A percentile compares a stretch with the other conserved stretches of the same genome.
These are phyloP conservation scores for Coleophora deauratella DNA, from an alignment of 2,888 invertebrate genomes.

Conservation along the genomic window DNA sequence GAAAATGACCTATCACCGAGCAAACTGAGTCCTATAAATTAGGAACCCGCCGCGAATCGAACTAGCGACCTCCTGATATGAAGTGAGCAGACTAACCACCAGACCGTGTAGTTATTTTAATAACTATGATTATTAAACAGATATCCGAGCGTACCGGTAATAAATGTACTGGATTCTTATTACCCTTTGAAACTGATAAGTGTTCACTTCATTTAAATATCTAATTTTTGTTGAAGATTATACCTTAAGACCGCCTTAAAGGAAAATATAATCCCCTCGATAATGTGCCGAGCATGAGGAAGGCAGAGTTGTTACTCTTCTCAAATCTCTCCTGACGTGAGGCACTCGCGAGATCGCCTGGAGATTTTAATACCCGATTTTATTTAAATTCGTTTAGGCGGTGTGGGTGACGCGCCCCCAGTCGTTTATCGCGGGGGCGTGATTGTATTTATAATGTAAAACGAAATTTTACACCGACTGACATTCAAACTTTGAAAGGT, in stretches of 20 bases:
- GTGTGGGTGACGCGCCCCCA: conserved; percentile 59
- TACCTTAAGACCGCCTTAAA: conserved; percentile 74
- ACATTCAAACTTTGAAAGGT: neutral
- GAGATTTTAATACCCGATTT: conserved; percentile 71
- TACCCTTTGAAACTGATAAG: no score
- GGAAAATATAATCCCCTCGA: conserved; percentile 70
- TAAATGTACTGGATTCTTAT: no score
- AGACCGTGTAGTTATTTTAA: no score
- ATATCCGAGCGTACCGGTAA: no score
- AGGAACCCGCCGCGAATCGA: no score
- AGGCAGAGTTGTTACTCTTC: conserved; percentile 59
- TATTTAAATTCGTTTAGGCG: conserved; percentile 71
- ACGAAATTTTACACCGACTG: conserved; percentile 27
- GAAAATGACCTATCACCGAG: no score
- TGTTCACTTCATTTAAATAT: conserved; percentile 74
- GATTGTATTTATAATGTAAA: conserved; percentile 62
- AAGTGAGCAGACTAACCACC: no score
- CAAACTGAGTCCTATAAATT: no score
- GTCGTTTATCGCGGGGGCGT: conserved; percentile 66
- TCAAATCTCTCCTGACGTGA: conserved; percentile 71
- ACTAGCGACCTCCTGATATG: no score
- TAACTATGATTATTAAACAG: no score
- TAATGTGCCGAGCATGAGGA: conserved; percentile 69
- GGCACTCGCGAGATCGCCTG: conserved; percentile 68
- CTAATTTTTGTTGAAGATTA: conserved; percentile 74